Conservation (phyloP, 2,113 vertebrate species). For the Crotalus helleri region DNA sequence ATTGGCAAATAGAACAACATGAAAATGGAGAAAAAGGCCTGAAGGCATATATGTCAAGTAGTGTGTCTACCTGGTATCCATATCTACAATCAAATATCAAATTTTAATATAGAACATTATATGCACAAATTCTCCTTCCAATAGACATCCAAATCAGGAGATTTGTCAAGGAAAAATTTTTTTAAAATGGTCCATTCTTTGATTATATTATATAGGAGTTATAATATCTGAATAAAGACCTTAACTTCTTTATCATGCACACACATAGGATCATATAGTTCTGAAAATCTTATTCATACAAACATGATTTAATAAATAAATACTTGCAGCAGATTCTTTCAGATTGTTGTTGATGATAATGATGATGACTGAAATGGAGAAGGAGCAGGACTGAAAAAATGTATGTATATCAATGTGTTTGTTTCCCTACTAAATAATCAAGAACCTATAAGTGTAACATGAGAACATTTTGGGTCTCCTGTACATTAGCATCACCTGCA, state of each 20-base stretch:
- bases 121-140: not conserved
- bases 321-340: not conserved
- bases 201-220: not conserved
- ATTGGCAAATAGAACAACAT: not conserved
- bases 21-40: not conserved
- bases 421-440: not conserved
- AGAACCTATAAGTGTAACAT: not conserved
- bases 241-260: not conserved
- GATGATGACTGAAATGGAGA: not conserved
- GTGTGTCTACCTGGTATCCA: not conserved
- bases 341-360: not conserved
- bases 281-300: not conserved
- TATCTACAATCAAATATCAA: not conserved
- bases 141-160: not conserved
- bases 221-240: not conserved
- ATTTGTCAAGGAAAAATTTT: not conserved
- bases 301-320: not conserved
- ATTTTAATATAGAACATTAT: not conserved
- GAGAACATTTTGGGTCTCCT: not conserved
- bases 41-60: not conserved
- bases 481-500: not conserved
- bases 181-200: not conserved
- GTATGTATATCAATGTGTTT: not conserved
- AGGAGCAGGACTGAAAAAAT: not conserved
- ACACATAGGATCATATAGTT: not conserved